phyloP scores from a whole-genome alignment of 2,888 invertebrate species.

The Ophraella communa region DNA sequence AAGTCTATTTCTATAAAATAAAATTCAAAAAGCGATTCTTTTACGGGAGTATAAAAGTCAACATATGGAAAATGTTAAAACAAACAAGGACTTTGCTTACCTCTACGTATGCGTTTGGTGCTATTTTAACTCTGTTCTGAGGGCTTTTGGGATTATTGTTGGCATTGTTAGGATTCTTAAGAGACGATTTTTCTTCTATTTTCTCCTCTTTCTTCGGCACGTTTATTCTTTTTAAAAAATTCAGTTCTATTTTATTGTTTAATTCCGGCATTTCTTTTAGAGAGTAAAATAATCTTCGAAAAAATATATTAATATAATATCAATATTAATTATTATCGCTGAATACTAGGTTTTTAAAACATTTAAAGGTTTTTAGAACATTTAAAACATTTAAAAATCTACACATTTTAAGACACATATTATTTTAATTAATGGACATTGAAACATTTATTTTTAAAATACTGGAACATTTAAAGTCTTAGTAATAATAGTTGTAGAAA shows the following conservation, averaged over 20 bases:
- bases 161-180: conserved; percentile 17
- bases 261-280: conserved; percentile 41
- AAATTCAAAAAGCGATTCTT: too few relatives aligned
- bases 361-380: too few relatives aligned
- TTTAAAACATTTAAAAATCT: conserved; percentile 29
- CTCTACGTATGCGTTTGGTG: conserved; percentile 56
- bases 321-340: conserved; percentile 24
- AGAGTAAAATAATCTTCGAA: conserved; percentile 13
- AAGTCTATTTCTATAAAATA: too few relatives aligned
- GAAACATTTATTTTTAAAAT: conserved; percentile 2
- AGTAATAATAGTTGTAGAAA: conserved; percentile 5
- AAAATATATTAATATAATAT: conserved; percentile 13
- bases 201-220: conserved; percentile 33
- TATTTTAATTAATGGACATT: conserved; percentile 18
- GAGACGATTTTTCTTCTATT: conserved; percentile 38
- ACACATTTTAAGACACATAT: conserved; percentile 36
- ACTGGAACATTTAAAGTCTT: conserved; percentile 27
- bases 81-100: too few relatives aligned
- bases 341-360: too few relatives aligned
- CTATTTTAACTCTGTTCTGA: conserved; percentile 53
- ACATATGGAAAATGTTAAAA: too few relatives aligned
- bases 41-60: too few relatives aligned
- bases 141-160: conserved; percentile 43
- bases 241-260: conserved; percentile 44
- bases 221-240: conserved; percentile 39